Evolutionary conservation across 2,113 vertebrate species (phyloP).

Genomic region (Calidris pygmaea): DNA sequence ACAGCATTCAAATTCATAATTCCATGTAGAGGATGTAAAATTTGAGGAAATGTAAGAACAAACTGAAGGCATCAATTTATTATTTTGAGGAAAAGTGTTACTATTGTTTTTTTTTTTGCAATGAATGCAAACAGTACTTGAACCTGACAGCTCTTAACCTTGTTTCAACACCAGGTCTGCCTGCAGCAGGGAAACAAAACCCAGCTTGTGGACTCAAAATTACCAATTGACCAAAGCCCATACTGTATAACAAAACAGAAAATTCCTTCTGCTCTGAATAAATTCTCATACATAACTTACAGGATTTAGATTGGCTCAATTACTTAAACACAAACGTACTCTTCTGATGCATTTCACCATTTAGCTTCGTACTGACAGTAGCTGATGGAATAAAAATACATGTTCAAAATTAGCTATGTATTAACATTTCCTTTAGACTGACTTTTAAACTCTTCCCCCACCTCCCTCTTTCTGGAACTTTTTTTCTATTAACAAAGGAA

Average conservation of each 20-base stretch:
- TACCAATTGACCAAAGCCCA: background rate
- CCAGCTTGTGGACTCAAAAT: background rate
- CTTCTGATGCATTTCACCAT: background rate
- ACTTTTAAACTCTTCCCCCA: background rate
- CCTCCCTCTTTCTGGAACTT: background rate
- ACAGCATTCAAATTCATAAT: background rate
- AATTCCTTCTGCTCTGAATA: background rate
- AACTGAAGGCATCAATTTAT: background rate
- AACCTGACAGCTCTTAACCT: background rate
- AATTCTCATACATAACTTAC: background rate
- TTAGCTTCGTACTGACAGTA: background rate
- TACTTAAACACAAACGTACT: background rate
- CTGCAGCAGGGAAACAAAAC: background rate
- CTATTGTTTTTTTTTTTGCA: background rate
- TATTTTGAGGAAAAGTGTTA: background rate
- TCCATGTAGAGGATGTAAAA: background rate
- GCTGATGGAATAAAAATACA: background rate
- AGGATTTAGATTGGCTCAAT: background rate
- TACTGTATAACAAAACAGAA: background rate
- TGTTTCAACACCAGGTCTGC: background rate
- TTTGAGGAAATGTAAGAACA: background rate
- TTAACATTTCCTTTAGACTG: background rate
- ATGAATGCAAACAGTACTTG: background rate
- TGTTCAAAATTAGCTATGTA: background rate
- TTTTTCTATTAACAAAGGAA: background rate